Conservation (phyloP, 2,888 invertebrate species). For the Eueremaeus valkanovi region DNA sequence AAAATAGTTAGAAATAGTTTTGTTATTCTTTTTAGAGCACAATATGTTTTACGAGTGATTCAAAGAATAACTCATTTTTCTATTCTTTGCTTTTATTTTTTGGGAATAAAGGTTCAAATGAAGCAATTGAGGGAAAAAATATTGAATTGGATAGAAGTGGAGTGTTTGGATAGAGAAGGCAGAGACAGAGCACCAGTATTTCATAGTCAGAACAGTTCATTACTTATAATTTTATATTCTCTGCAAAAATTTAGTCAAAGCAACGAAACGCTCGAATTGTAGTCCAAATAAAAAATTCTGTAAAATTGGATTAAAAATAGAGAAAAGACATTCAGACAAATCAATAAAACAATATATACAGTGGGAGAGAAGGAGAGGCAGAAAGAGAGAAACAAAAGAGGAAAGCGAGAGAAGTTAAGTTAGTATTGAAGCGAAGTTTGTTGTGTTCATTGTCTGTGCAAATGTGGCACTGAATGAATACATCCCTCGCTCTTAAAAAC, state of each 20-base stretch:
- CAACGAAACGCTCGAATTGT: neutral
- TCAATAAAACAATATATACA: conserved; percentile 28
- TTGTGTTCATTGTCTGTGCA: conserved; percentile 17
- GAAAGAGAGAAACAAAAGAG: conserved; percentile 15
- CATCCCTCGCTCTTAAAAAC: neutral
- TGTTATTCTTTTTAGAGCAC: neutral
- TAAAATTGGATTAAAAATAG: conserved; percentile 29
- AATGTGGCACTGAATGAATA: conserved; percentile 24
- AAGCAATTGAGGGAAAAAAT: neutral
- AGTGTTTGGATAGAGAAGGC: neutral
- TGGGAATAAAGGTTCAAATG: neutral
- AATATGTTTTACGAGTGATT: neutral
- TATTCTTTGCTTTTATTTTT: neutral
- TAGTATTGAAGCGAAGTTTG: neutral
- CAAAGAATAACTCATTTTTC: neutral
- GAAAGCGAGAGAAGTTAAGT: neutral
- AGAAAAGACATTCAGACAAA: conserved; percentile 27
- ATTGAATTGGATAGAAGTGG: neutral
- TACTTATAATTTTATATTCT: neutral
- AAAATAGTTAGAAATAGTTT: too few relatives aligned
- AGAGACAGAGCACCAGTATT: neutral
- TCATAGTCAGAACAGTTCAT: conserved; percentile 30
- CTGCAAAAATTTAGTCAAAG: neutral
- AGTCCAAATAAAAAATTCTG: conserved; percentile 7
- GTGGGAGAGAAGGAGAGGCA: too few relatives aligned